These are phyloP conservation scores for Drosophila santomea DNA, from an alignment of 1,140 invertebrate species.

Conservation along the genomic window DNA sequence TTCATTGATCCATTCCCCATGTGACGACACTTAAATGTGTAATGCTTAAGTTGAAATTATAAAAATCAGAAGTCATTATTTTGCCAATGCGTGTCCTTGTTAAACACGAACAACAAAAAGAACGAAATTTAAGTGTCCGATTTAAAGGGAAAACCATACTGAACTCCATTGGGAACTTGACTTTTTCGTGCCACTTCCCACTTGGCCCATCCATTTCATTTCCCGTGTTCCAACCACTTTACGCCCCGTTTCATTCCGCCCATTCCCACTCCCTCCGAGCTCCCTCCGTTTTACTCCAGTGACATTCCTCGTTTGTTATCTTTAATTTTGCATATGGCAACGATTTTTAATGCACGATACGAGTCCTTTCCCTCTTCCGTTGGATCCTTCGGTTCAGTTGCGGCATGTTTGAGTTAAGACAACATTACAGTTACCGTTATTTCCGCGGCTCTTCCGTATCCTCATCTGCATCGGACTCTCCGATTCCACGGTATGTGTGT, in stretches of 20 bases:
- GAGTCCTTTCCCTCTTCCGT: constrained; percentile 28
- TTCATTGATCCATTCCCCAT: too few relatives aligned
- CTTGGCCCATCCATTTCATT: constrained; percentile 1
- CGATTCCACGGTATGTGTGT: constrained; percentile 11
- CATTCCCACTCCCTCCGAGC: not conserved
- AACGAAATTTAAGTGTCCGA: too few relatives aligned
- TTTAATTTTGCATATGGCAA: constrained; percentile 80
- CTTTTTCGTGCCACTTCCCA: constrained; percentile 9
- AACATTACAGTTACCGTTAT: constrained; percentile 77
- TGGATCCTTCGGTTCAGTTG: constrained; percentile 38
- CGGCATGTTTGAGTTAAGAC: constrained; percentile 80
- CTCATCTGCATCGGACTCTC: constrained; percentile 53
- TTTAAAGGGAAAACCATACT: not conserved
- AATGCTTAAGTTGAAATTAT: too few relatives aligned
- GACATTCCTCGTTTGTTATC: constrained; percentile 65
- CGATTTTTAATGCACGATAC: constrained; percentile 81
- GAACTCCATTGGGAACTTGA: constrained; percentile 9
- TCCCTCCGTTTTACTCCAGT: constrained; percentile 2
- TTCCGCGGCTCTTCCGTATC: constrained; percentile 35
- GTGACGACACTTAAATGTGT: too few relatives aligned
- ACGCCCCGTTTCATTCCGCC: constrained; percentile 11
- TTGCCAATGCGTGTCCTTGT: too few relatives aligned
- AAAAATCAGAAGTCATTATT: too few relatives aligned
- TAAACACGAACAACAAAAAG: too few relatives aligned
- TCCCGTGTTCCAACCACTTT: not conserved